A percentile compares a stretch with the other conserved stretches of the same genome.
phyloP scores from a whole-genome alignment of 2,797 vertebrate genomes.

The Parauchenoglanis punctatus region DNA sequence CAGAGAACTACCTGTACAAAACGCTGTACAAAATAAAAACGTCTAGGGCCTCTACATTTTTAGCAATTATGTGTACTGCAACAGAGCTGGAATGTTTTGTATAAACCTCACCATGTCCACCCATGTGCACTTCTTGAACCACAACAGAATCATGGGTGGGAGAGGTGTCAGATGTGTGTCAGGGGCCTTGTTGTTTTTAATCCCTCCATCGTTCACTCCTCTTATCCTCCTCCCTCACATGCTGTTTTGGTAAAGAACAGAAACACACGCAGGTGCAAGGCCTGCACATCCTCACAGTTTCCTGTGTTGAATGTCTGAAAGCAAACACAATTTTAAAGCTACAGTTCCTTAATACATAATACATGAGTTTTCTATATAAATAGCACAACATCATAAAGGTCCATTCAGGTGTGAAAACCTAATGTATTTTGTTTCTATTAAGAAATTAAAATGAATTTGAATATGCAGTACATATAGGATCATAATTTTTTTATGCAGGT shows the following conservation, averaged over 20 bases:
- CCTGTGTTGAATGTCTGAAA: conserved; percentile 22
- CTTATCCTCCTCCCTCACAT: conserved; percentile 31
- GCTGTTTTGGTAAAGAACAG: conserved; percentile 35
- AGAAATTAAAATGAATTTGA: background rate
- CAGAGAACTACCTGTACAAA: background rate
- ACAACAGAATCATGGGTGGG: background rate
- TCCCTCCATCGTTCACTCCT: conserved; percentile 38
- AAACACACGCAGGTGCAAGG: conserved; percentile 47
- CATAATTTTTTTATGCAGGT: background rate
- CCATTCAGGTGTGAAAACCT: background rate
- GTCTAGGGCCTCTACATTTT: background rate
- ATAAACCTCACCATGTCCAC: conserved; percentile 2
- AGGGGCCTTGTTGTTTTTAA: conserved; percentile 48
- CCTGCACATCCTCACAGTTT: conserved; percentile 19
- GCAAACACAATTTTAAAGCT: conserved; percentile 18
- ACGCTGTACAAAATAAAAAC: background rate
- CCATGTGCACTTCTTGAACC: conserved; percentile 24
- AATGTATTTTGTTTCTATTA: background rate
- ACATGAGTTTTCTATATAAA: background rate
- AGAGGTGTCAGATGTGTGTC: conserved; percentile 51
- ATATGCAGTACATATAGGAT: background rate
- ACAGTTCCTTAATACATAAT: conserved; percentile 1
- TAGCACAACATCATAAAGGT: background rate
- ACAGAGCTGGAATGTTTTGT: conserved; percentile 34
- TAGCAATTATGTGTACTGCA: background rate